Conservation (phyloP, 64 coral and sea anemone species). For the Actinia tenebrosa region DNA sequence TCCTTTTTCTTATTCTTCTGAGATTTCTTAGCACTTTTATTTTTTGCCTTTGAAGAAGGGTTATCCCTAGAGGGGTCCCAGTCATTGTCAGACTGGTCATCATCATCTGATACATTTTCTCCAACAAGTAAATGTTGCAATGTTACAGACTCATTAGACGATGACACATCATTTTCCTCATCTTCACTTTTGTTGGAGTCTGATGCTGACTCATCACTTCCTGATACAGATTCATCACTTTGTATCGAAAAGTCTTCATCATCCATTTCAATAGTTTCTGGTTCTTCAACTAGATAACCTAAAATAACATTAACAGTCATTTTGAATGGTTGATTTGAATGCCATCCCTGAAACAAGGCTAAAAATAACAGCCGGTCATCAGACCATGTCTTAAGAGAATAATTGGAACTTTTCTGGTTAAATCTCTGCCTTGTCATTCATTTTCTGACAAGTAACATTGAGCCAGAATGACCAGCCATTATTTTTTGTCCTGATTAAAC, state of each 20-base stretch:
- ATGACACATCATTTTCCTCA: slow-evolving; percentile 32
- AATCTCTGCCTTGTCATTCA: no score
- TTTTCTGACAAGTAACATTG: no score
- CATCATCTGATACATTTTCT: slow-evolving; percentile 52
- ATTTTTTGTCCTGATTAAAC: no score
- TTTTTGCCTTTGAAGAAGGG: slow-evolving; percentile 48
- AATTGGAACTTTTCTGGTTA: no score
- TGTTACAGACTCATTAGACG: slow-evolving; percentile 37
- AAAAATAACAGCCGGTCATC: no score
- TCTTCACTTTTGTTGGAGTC: slow-evolving; percentile 44
- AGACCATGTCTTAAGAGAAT: no score
- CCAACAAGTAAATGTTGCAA: slow-evolving; percentile 65
- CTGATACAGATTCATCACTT: slow-evolving; percentile 57
- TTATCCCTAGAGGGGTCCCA: slow-evolving; percentile 82
- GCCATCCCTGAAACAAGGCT: no score
- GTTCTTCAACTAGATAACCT: slow-evolving; percentile 93
- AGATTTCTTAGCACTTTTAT: slow-evolving; percentile 27
- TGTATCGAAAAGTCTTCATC: slow-evolving; percentile 46
- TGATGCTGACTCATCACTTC: slow-evolving; percentile 19
- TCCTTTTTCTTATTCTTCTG: not conserved
- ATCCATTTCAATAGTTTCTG: slow-evolving; percentile 82
- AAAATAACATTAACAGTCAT: not conserved
- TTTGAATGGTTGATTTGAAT: not conserved
- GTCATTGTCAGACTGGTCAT: slow-evolving; percentile 76
- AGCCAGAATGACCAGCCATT: no score